Percentiles rank a stretch among this genome's conserved stretches.
Evolutionary conservation across 2,888 invertebrate species (phyloP).

Genomic region (Torymus texanus): DNA sequence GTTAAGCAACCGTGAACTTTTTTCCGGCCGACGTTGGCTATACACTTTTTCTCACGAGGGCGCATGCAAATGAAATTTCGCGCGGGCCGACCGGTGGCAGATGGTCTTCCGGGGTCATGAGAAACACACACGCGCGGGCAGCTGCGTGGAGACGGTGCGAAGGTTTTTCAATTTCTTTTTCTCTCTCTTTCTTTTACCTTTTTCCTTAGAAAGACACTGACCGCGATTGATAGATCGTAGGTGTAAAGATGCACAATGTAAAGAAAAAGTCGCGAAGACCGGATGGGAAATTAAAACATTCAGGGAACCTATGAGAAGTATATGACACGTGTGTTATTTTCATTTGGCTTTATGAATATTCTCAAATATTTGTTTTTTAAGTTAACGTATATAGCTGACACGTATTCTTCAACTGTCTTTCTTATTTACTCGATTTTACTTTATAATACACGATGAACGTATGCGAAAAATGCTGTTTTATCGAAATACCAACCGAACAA

Average conservation of each 20-base stretch:
- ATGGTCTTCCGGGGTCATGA: slow-evolving; percentile 54
- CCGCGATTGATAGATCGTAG: slow-evolving; percentile 43
- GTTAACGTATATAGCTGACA: too few species aligned
- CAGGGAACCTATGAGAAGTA: too few species aligned
- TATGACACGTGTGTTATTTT: too few species aligned
- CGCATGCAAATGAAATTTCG: slow-evolving; percentile 50
- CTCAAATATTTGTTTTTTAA: too few species aligned
- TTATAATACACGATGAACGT: too few species aligned
- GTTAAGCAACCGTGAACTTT: slow-evolving; percentile 10
- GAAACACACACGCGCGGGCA: slow-evolving; percentile 14
- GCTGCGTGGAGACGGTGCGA: background rate
- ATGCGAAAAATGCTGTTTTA: too few species aligned
- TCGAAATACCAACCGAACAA: too few species aligned
- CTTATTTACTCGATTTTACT: too few species aligned
- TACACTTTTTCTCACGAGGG: slow-evolving; percentile 48
- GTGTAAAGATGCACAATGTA: slow-evolving; percentile 6
- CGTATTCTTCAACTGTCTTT: too few species aligned
- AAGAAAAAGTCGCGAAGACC: slow-evolving; percentile 13
- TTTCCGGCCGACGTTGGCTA: slow-evolving; percentile 7
- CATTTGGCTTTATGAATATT: too few species aligned
- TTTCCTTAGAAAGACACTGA: slow-evolving; percentile 7
- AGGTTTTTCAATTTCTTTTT: slow-evolving; percentile 41
- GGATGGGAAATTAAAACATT: slow-evolving; percentile 4
- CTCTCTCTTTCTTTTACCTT: slow-evolving; percentile 18
- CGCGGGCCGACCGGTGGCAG: slow-evolving; percentile 34